Percentiles rank a stretch among this genome's conserved stretches.
phyloP scores from a whole-genome alignment of 2,113 vertebrate species.

The Corythaixoides concolor region DNA sequence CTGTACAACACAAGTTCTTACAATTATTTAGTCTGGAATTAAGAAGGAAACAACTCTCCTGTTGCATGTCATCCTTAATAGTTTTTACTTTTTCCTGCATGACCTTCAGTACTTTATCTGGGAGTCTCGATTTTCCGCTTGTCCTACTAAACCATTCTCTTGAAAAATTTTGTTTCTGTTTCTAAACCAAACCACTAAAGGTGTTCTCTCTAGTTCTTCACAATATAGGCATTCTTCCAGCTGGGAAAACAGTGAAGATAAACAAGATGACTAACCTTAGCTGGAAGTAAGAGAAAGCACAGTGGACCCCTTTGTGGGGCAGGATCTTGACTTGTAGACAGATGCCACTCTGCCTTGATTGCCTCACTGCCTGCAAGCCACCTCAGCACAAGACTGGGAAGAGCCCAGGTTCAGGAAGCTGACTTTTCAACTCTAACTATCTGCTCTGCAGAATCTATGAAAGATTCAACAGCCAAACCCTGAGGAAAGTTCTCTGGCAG shows the following conservation, averaged over 20 bases:
- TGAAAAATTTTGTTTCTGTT: constrained; percentile 9
- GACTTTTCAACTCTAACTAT: not conserved
- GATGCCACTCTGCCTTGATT: not conserved
- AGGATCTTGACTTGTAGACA: not conserved
- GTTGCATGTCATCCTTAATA: not conserved
- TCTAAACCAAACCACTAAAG: not conserved
- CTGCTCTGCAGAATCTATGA: not conserved
- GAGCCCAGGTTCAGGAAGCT: not conserved
- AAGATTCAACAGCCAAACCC: not conserved
- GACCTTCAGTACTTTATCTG: not conserved
- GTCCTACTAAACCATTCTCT: not conserved
- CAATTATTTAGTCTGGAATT: not conserved
- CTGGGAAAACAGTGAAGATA: too few relatives aligned
- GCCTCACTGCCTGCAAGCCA: not conserved
- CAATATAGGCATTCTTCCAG: too few relatives aligned
- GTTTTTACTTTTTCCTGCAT: not conserved
- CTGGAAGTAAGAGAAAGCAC: not conserved
- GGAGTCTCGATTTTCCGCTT: not conserved
- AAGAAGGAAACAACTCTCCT: not conserved
- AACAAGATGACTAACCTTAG: not conserved
- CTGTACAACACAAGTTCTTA: not conserved
- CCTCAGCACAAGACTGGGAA: not conserved
- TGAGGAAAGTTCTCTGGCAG: not conserved
- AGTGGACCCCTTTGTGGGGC: not conserved
- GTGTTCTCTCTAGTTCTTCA: not conserved